phyloP scores from a whole-genome alignment of 2,888 invertebrate species.

The Himalopsyche tibetana region DNA sequence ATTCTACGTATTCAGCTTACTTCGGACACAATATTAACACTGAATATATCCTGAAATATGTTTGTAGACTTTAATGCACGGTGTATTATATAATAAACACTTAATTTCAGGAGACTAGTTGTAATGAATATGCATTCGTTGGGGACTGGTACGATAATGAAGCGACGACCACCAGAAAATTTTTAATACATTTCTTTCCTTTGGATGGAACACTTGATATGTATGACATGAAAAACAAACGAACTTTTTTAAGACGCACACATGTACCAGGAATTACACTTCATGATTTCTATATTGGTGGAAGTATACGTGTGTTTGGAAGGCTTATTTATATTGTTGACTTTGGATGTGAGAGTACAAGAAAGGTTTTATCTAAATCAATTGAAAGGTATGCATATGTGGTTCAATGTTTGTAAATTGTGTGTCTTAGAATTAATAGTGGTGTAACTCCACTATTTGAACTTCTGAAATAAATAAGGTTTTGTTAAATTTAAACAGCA shows the following conservation, averaged over 20 bases:
- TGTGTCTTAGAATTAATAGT: too few relatives aligned
- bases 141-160: slow-evolving; percentile 94
- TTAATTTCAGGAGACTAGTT: slow-evolving; percentile 73
- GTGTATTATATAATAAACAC: too few relatives aligned
- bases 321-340: slow-evolving; percentile 84
- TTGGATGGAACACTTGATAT: slow-evolving; percentile 89
- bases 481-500: too few relatives aligned
- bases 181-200: slow-evolving; percentile 86
- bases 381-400: slow-evolving; percentile 79
- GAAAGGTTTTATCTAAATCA: slow-evolving; percentile 78
- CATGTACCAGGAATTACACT: slow-evolving; percentile 81
- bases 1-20: too few relatives aligned
- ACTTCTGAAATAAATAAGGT: too few relatives aligned
- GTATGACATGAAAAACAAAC: slow-evolving; percentile 81
- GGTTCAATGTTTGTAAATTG: too few relatives aligned
- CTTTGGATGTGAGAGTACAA: slow-evolving; percentile 84
- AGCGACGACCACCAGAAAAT: slow-evolving; percentile 84
- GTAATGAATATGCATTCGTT: slow-evolving; percentile 79
- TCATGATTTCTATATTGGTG: slow-evolving; percentile 85
- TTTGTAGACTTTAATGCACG: too few relatives aligned
- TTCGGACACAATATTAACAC: too few relatives aligned
- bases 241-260: slow-evolving; percentile 82
- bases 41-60: too few relatives aligned
- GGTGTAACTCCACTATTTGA: too few relatives aligned
- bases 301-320: slow-evolving; percentile 84